These are phyloP conservation scores for Lasaia peninsularis DNA, from an alignment of 1,140 invertebrate genomes.

Conservation along the genomic window DNA sequence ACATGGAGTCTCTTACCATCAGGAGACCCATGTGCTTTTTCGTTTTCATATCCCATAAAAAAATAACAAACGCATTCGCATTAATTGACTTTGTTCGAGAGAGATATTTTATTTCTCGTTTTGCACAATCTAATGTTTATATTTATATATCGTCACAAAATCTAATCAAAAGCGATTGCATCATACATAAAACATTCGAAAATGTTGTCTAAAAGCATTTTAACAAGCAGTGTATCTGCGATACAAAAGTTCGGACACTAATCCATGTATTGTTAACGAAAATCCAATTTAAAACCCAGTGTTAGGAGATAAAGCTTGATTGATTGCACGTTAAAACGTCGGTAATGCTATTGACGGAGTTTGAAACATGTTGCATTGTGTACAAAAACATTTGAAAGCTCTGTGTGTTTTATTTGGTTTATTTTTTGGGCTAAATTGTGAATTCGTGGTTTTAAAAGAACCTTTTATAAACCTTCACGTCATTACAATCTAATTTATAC, in stretches of 20 bases:
- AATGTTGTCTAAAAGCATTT: not conserved
- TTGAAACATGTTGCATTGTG: not conserved
- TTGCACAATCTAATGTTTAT: too few species aligned
- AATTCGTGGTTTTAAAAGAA: too few species aligned
- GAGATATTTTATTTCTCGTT: too few species aligned
- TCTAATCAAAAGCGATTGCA: not conserved
- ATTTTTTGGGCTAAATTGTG: not conserved
- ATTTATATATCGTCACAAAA: too few species aligned
- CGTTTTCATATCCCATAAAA: too few species aligned
- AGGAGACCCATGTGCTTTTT: too few species aligned
- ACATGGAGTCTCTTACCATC: too few species aligned
- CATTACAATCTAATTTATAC: too few species aligned
- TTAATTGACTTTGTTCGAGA: too few species aligned
- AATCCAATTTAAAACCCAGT: slow-evolving; percentile 2
- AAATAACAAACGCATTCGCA: too few species aligned
- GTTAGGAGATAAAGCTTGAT: slow-evolving; percentile 7
- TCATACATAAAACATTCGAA: not conserved
- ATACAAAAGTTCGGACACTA: slow-evolving; percentile 7
- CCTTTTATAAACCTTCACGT: too few species aligned
- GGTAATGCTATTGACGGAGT: slow-evolving; percentile 9
- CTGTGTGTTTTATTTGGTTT: not conserved
- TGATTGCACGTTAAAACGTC: slow-evolving; percentile 6
- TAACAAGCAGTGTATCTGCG: not conserved
- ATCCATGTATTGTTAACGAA: slow-evolving; percentile 6
- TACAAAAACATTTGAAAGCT: not conserved